Conservation (phyloP, 1,140 invertebrate genomes). For the Cotesia typhae region DNA sequence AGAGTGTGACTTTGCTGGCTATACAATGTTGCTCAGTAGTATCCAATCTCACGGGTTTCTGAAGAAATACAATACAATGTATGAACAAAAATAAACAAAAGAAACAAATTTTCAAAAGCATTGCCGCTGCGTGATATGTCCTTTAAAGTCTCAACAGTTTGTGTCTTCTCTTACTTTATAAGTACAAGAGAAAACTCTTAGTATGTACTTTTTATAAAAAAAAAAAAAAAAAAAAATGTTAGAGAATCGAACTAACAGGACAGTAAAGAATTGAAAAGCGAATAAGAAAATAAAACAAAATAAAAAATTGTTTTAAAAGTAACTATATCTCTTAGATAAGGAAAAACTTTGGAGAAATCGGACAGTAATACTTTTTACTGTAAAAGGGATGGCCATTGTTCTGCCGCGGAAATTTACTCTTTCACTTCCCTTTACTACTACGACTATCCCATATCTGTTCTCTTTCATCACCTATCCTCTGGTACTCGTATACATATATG, state of each 20-base stretch:
- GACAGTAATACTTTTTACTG: constrained; percentile 51
- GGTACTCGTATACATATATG: neutral
- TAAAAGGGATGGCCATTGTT: constrained; percentile 50
- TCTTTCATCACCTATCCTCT: neutral
- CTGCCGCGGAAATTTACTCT: constrained; percentile 30
- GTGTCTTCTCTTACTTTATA: neutral
- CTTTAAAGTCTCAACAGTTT: constrained; percentile 14
- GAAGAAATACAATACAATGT: constrained; percentile 2
- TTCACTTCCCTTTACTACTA: constrained; percentile 2
- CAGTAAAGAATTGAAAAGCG: constrained; percentile 22
- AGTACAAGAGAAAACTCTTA: constrained; percentile 19
- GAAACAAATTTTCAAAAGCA: neutral
- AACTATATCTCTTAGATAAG: constrained; percentile 48
- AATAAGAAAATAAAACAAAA: constrained; percentile 26
- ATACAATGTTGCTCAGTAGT: neutral
- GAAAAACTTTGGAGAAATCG: constrained; percentile 49
- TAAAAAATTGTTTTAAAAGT: constrained; percentile 23
- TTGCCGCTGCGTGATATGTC: constrained; percentile 8
- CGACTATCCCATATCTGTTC: constrained; percentile 9
- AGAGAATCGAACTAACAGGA: neutral
- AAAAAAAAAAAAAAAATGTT: neutral
- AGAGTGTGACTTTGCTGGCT: neutral
- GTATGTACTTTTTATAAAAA: constrained; percentile 19
- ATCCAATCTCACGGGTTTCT: neutral
- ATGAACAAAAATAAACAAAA: neutral